Evolutionary conservation across 2,888 invertebrate species (phyloP).

Genomic region (Acleris laterana): DNA sequence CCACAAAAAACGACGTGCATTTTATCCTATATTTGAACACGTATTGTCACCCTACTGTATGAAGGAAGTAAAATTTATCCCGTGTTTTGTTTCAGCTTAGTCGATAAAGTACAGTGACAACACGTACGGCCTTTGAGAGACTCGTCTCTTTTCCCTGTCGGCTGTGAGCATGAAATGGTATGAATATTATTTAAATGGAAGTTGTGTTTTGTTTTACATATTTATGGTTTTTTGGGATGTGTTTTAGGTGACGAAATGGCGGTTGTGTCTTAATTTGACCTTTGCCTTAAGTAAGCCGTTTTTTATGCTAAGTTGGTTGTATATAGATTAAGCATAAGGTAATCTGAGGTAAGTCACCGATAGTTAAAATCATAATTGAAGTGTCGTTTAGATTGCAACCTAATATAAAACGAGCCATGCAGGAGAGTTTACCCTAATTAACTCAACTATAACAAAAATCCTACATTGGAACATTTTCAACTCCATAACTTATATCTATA

Average conservation of each 20-base stretch:
- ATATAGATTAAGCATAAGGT: too few species aligned
- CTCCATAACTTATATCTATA: too few species aligned
- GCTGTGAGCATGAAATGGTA: slow-evolving; percentile 12
- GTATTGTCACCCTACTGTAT: slow-evolving; percentile 36
- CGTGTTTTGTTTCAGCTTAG: slow-evolving; percentile 35
- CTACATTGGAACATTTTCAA: too few species aligned
- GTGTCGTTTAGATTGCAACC: too few species aligned
- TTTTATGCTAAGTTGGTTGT: too few species aligned
- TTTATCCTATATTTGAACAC: slow-evolving; percentile 29
- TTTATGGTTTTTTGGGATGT: slow-evolving; percentile 21
- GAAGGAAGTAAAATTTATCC: slow-evolving; percentile 36
- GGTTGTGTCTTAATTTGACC: slow-evolving; percentile 1
- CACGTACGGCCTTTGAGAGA: slow-evolving; percentile 28
- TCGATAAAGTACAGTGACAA: slow-evolving; percentile 36
- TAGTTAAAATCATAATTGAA: too few species aligned
- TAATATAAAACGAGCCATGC: too few species aligned
- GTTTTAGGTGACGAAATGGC: slow-evolving; percentile 12
- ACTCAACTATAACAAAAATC: too few species aligned
- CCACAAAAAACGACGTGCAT: slow-evolving; percentile 27
- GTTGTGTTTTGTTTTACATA: slow-evolving; percentile 31
- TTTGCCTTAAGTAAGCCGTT: too few species aligned
- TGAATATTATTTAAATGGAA: slow-evolving; percentile 31
- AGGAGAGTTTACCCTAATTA: too few species aligned
- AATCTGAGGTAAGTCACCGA: too few species aligned
- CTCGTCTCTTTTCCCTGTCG: slow-evolving; percentile 31